Conservation (phyloP, 2,888 invertebrate genomes). For the Spialia ferax region DNA sequence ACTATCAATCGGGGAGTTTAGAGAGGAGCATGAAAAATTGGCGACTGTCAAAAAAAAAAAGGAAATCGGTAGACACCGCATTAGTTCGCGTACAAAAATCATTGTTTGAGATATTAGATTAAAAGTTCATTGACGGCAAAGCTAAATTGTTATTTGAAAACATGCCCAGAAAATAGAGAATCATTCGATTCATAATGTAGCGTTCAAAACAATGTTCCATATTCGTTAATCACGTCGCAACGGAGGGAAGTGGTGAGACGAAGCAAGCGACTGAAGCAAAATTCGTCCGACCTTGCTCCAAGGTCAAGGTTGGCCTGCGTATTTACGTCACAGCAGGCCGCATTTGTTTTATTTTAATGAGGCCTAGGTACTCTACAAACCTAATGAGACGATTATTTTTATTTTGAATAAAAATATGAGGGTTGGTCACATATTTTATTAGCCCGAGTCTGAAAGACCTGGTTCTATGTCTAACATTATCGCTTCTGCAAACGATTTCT, state of each 20-base stretch:
- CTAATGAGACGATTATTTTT: conserved; percentile 38
- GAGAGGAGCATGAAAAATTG: too few relatives aligned
- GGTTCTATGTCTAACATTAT: too few relatives aligned
- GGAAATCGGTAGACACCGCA: too few relatives aligned
- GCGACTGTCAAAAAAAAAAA: too few relatives aligned
- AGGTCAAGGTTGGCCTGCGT: conserved; percentile 40
- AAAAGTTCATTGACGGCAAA: too few relatives aligned
- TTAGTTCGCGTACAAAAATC: too few relatives aligned
- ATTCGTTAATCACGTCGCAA: conserved; percentile 33
- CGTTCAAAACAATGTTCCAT: conserved; percentile 27
- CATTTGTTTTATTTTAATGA: conserved; percentile 46
- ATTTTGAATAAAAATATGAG: conserved; percentile 28
- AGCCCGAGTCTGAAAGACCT: not conserved
- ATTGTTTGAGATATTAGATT: too few relatives aligned
- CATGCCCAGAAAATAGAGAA: not conserved
- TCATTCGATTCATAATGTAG: conserved; percentile 10
- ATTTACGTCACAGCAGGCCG: conserved; percentile 48
- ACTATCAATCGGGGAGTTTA: too few relatives aligned
- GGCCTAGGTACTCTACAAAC: conserved; percentile 32
- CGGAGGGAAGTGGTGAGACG: conserved; percentile 18
- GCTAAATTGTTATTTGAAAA: too few relatives aligned
- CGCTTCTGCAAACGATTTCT: too few relatives aligned
- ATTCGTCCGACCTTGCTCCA: conserved; percentile 38
- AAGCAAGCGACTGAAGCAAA: conserved; percentile 25
- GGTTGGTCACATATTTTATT: conserved; percentile 13